Evolutionary conservation across 2,797 vertebrate species (phyloP).

Genomic region (Pseudocheirus occidentalis): DNA sequence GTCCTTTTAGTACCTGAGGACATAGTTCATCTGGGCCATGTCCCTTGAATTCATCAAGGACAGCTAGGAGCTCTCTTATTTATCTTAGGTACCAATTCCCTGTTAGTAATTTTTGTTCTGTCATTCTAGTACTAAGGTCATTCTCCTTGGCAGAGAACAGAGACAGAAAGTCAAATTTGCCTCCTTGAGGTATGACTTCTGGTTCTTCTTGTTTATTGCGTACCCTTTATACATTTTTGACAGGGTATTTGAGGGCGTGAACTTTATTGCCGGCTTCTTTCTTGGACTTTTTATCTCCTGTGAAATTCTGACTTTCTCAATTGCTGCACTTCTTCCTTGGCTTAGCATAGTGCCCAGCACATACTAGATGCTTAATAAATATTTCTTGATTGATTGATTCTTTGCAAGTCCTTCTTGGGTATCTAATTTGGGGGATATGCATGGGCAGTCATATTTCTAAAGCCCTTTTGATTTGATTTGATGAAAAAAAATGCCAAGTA

Average conservation of each 20-base stretch:
- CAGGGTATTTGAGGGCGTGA: background rate
- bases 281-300: background rate
- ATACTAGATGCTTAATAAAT: background rate
- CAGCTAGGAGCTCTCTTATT: background rate
- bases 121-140: background rate
- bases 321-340: background rate
- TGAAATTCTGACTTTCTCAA: background rate
- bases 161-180: background rate
- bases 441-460: background rate
- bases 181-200: background rate
- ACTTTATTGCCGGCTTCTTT: background rate
- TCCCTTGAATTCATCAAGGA: background rate
- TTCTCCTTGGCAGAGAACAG: background rate
- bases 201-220: background rate
- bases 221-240: background rate
- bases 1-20: background rate
- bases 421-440: background rate
- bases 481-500: background rate
- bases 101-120: background rate
- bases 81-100: background rate
- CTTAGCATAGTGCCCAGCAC: background rate
- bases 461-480: background rate
- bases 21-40: background rate
- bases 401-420: background rate
- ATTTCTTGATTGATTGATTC: background rate